These are phyloP conservation scores for Drosophila ficusphila DNA, from an alignment of 1,140 invertebrate genomes.

Conservation along the genomic window DNA sequence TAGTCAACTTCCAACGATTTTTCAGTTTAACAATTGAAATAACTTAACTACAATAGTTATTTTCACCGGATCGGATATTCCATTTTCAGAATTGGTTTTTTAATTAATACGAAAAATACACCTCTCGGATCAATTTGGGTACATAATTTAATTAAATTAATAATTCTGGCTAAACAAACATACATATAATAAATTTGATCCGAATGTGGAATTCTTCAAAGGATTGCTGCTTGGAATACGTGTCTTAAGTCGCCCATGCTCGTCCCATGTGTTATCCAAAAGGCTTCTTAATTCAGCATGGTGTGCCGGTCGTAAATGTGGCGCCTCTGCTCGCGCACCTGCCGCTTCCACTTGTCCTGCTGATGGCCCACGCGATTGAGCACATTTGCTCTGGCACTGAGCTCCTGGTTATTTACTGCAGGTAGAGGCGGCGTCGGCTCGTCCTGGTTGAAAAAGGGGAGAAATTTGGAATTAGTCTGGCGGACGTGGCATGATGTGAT, in stretches of 20 bases:
- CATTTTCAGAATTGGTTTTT: too few species aligned
- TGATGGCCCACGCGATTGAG: conserved; percentile 97
- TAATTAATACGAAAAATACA: too few species aligned
- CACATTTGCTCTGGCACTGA: conserved; percentile 92
- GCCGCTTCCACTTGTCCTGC: conserved; percentile 98
- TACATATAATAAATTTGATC: conserved; percentile 55
- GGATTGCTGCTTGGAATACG: conserved; percentile 54
- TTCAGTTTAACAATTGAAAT: too few species aligned
- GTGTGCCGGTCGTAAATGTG: conserved; percentile 99
- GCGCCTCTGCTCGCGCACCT: conserved; percentile 97
- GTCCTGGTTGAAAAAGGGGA: conserved; percentile 85
- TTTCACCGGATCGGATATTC: too few species aligned
- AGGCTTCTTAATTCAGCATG: conserved; percentile 95
- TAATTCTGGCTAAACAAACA: conserved; percentile 55
- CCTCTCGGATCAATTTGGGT: background rate
- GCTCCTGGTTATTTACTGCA: conserved; percentile 87
- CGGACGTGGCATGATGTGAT: background rate
- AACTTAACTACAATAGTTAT: too few species aligned
- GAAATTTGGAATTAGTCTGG: conserved; percentile 53
- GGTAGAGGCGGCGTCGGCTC: conserved; percentile 85
- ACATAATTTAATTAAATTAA: conserved; percentile 57
- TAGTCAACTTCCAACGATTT: too few species aligned
- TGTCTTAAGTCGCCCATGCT: conserved; percentile 63
- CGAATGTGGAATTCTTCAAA: conserved; percentile 30
- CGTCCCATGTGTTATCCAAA: background rate